Percentiles rank a stretch among this genome's conserved stretches.
phyloP scores from a whole-genome alignment of 2,888 invertebrate species.

The Machimus rusticus region DNA sequence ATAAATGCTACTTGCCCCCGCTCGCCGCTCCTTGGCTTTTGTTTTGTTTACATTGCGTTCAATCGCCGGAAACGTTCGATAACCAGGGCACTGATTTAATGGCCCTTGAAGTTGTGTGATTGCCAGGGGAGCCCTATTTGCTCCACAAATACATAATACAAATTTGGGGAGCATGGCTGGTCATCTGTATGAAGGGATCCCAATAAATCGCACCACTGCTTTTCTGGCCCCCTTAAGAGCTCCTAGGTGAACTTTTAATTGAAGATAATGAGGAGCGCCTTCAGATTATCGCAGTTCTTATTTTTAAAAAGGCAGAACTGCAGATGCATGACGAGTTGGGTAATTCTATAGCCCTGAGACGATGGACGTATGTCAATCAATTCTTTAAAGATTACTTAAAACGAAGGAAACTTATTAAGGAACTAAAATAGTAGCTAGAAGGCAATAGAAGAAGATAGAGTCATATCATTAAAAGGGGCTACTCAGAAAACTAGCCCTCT shows the following conservation, averaged over 20 bases:
- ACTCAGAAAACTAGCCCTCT: no score
- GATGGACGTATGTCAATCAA: background rate
- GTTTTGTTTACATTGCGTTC: background rate
- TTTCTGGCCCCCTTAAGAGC: background rate
- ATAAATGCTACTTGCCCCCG: background rate
- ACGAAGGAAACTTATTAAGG: background rate
- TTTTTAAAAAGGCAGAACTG: background rate
- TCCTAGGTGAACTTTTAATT: background rate
- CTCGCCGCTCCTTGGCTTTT: background rate
- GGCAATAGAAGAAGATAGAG: no score
- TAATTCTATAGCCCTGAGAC: background rate
- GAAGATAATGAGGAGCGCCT: background rate
- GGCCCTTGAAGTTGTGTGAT: background rate
- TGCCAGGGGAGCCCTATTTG: background rate
- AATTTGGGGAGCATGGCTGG: background rate
- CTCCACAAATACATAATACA: background rate
- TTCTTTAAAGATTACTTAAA: background rate
- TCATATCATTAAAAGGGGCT: no score
- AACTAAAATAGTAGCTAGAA: background rate
- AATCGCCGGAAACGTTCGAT: conserved; percentile 7
- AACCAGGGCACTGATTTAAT: background rate
- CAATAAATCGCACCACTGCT: background rate
- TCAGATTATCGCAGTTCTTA: background rate
- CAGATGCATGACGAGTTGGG: background rate
- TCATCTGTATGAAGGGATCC: background rate